Conservation (phyloP, 2,888 invertebrate species). For the Pediacus dermestoides region DNA sequence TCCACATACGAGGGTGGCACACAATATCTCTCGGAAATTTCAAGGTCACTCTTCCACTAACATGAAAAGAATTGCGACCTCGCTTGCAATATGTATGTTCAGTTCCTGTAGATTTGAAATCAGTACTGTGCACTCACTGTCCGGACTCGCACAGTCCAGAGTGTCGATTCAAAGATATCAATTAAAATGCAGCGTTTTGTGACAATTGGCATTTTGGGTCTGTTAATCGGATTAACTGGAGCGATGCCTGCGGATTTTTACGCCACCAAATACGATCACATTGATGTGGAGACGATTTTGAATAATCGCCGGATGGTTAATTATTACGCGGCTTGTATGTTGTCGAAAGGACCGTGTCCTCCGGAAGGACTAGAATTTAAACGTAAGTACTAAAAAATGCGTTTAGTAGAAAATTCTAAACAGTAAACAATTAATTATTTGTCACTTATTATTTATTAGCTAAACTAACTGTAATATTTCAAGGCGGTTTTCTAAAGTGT, state of each 20-base stretch:
- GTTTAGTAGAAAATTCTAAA: no score
- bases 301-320: constrained; percentile 65
- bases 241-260: constrained; percentile 32
- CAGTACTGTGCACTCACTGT: constrained; percentile 11
- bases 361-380: constrained; percentile 69
- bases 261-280: constrained; percentile 62
- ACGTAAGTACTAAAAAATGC: constrained; percentile 57
- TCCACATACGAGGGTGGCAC: constrained; percentile 1
- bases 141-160: neutral
- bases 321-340: constrained; percentile 68
- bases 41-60: constrained; percentile 8
- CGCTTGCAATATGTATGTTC: constrained; percentile 7
- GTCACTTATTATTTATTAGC: no score
- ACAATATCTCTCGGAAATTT: neutral
- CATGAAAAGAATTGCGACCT: constrained; percentile 16
- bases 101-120: constrained; percentile 5
- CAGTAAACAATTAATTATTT: no score
- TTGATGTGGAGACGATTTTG: constrained; percentile 66
- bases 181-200: neutral
- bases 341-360: constrained; percentile 65
- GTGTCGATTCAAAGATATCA: no score
- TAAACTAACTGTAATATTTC: no score
- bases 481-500: no score
- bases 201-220: neutral
- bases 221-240: neutral